Percentiles rank a stretch among this genome's conserved stretches.
phyloP scores from a whole-genome alignment of 2,888 invertebrate species.

The Drosophila subsilvestris region DNA sequence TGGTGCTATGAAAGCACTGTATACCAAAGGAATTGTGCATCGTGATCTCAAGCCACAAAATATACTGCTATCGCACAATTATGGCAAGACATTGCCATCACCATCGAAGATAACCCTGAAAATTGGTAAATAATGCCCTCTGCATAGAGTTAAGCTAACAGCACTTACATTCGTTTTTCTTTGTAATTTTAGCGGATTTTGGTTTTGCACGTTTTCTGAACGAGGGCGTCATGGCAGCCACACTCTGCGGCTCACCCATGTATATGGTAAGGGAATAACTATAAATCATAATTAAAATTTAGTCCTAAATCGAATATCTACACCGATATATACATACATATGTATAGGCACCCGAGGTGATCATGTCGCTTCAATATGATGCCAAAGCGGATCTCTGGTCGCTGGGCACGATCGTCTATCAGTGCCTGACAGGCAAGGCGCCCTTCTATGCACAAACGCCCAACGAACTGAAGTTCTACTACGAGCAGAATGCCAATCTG shows the following conservation, averaged over 20 bases:
- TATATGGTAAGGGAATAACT: constrained; percentile 92
- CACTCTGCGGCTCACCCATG: constrained; percentile 99
- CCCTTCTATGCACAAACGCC: constrained; percentile 99
- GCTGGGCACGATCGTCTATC: constrained; percentile 98
- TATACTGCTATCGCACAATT: constrained; percentile 94
- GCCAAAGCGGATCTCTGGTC: constrained; percentile 99
- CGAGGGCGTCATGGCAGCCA: constrained; percentile 99
- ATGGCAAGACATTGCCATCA: constrained; percentile 85
- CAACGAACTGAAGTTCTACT: constrained; percentile 97
- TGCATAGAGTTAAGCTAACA: not conserved
- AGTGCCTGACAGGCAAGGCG: constrained; percentile 99
- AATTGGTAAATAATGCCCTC: constrained; percentile 88
- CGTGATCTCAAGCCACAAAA: constrained; percentile 99
- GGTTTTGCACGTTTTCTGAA: constrained; percentile 99
- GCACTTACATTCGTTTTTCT: not conserved
- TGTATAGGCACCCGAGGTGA: constrained; percentile 96
- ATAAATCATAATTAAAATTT: not conserved
- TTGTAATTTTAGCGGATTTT: constrained; percentile 92
- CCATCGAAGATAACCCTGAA: constrained; percentile 95
- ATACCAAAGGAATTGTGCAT: constrained; percentile 99
- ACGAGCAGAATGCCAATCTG: constrained; percentile 96
- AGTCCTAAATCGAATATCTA: not conserved
- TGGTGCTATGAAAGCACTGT: constrained; percentile 98
- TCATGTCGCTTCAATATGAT: constrained; percentile 99
- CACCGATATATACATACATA: not conserved